phyloP scores from a whole-genome alignment of 2,888 invertebrate genomes.

The Drosophila recens region DNA sequence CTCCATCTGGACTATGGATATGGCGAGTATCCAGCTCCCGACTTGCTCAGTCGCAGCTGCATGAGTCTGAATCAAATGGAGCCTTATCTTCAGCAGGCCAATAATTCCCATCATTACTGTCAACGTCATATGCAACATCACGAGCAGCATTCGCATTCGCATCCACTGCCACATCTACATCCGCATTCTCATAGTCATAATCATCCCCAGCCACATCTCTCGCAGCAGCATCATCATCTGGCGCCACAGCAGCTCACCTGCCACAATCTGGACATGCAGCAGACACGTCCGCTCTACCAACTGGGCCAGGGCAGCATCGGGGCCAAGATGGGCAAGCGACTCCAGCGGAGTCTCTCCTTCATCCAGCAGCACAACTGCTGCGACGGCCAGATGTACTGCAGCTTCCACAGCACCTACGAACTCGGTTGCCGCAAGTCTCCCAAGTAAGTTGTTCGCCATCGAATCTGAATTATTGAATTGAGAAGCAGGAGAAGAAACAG shows the following conservation, averaged over 20 bases:
- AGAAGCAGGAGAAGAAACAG: too few species aligned
- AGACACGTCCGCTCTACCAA: slow-evolving; percentile 65
- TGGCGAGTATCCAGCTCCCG: slow-evolving; percentile 82
- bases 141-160: slow-evolving; percentile 13
- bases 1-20: slow-evolving; percentile 66
- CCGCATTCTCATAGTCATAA: neutral
- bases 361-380: slow-evolving; percentile 84
- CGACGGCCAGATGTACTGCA: slow-evolving; percentile 79
- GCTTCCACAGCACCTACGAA: slow-evolving; percentile 81
- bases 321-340: slow-evolving; percentile 81
- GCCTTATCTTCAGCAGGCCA: slow-evolving; percentile 58
- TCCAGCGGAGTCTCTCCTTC: slow-evolving; percentile 85
- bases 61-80: slow-evolving; percentile 82
- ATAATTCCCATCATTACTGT: slow-evolving; percentile 57
- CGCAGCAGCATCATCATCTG: slow-evolving; percentile 32
- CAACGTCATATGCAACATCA: slow-evolving; percentile 47
- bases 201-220: slow-evolving; percentile 42
- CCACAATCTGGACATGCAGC: slow-evolving; percentile 70
- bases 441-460: slow-evolving; percentile 53
- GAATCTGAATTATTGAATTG: neutral
- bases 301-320: slow-evolving; percentile 82
- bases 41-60: slow-evolving; percentile 84
- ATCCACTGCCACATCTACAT: slow-evolving; percentile 6
- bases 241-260: slow-evolving; percentile 61
- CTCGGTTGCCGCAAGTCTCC: slow-evolving; percentile 69